phyloP scores from a whole-genome alignment of 2,797 vertebrate genomes.

The Varecia variegata region DNA sequence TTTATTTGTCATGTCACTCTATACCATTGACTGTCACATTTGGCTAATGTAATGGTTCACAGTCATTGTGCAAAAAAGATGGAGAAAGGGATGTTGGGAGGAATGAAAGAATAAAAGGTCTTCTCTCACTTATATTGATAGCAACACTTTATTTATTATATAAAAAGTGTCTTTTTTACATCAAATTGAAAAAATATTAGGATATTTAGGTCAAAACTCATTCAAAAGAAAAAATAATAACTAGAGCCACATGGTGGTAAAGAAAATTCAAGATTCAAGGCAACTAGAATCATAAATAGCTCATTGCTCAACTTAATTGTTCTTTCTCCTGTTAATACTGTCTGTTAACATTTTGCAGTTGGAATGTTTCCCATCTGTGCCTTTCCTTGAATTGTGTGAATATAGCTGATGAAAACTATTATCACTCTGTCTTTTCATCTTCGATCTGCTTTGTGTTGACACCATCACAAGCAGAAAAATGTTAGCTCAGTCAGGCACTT shows the following conservation, averaged over 20 bases:
- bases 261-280: conserved; percentile 29
- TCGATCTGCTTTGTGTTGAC: conserved; percentile 51
- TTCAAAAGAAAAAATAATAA: conserved; percentile 12
- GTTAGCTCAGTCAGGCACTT: neutral
- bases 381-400: conserved; percentile 63
- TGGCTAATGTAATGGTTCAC: neutral
- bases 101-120: neutral
- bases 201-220: conserved; percentile 22
- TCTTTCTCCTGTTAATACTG: conserved; percentile 12
- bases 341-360: conserved; percentile 62
- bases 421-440: conserved; percentile 58
- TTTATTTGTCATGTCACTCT: neutral
- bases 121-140: neutral
- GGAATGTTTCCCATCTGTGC: conserved; percentile 64
- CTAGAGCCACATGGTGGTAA: neutral
- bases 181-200: neutral
- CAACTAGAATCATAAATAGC: conserved; percentile 41
- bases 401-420: conserved; percentile 59
- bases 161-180: neutral
- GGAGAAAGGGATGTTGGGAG: neutral
- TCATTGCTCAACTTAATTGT: conserved; percentile 66
- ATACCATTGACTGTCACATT: neutral
- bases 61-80: neutral
- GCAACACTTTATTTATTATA: neutral
- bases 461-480: conserved; percentile 49